phyloP scores from a whole-genome alignment of 2,113 vertebrate genomes.

The Datnioides undecimradiatus region DNA sequence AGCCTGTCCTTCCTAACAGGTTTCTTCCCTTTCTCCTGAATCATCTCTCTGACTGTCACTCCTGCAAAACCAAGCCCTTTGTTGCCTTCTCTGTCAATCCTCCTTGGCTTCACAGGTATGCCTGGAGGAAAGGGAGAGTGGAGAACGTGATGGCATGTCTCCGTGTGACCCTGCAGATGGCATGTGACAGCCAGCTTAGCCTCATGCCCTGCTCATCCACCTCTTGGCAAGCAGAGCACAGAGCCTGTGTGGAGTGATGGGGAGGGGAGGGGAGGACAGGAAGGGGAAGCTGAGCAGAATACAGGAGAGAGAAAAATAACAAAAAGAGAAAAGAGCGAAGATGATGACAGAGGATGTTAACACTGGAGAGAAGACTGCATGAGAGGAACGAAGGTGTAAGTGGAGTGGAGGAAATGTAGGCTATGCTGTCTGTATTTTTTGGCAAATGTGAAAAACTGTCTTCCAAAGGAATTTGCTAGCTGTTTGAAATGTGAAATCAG shows the following conservation, averaged over 20 bases:
- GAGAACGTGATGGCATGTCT: constrained; percentile 51
- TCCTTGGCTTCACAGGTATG: constrained; percentile 38
- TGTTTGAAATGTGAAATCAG: not conserved
- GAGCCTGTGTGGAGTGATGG: constrained; percentile 2
- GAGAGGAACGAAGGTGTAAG: not conserved
- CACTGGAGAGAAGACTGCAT: not conserved
- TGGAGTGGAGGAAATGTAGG: not conserved
- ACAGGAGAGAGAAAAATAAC: constrained; percentile 6
- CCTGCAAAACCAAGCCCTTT: constrained; percentile 16
- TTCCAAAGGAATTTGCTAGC: not conserved
- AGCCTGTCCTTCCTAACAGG: not conserved
- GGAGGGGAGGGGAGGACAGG: constrained; percentile 3
- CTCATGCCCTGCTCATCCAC: constrained; percentile 59
- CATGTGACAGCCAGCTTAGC: constrained; percentile 72
- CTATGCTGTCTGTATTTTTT: not conserved
- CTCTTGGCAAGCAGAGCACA: constrained; percentile 44
- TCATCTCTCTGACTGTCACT: constrained; percentile 27
- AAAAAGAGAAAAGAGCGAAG: constrained; percentile 10
- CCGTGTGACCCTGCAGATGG: constrained; percentile 62
- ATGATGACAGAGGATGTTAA: constrained; percentile 12
- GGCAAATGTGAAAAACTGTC: too few species aligned
- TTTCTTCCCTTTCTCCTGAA: not conserved
- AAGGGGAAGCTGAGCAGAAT: constrained; percentile 30
- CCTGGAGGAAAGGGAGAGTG: constrained; percentile 39
- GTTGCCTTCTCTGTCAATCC: constrained; percentile 46